Conservation (phyloP, 2,888 invertebrate genomes). For the Machimus rusticus region DNA sequence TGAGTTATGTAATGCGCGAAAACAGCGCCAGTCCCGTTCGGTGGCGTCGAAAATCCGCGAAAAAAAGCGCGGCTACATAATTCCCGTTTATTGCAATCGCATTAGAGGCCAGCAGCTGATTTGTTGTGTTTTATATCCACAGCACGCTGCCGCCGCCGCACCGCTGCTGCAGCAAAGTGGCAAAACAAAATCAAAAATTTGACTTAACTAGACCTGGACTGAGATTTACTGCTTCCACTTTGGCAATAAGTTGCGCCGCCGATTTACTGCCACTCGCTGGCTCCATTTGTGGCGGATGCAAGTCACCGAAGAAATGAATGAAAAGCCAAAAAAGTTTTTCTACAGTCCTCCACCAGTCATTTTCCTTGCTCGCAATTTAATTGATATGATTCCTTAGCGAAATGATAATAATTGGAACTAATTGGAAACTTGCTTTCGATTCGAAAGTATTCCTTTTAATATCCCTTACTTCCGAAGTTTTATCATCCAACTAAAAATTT, state of each 20-base stretch:
- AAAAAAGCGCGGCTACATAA: not conserved
- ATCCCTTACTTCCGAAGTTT: not conserved
- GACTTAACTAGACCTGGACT: slow-evolving; percentile 24
- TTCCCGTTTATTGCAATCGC: slow-evolving; percentile 7
- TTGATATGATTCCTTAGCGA: not conserved
- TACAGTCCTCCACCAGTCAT: not conserved
- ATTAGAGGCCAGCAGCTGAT: slow-evolving; percentile 1
- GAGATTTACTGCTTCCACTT: slow-evolving; percentile 28
- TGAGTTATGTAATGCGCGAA: slow-evolving; percentile 13
- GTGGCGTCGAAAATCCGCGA: not conserved
- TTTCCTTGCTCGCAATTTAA: not conserved
- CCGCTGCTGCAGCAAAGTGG: not conserved
- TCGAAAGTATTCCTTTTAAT: not conserved
- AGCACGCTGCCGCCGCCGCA: not conserved
- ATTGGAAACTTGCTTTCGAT: not conserved
- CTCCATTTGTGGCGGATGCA: not conserved
- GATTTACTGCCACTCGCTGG: not conserved
- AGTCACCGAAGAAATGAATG: slow-evolving; percentile 3
- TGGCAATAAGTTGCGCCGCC: slow-evolving; percentile 2
- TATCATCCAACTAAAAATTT: not conserved
- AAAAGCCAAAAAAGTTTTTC: not conserved
- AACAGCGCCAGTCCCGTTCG: not conserved
- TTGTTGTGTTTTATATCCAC: not conserved
- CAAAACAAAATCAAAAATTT: slow-evolving; percentile 28
- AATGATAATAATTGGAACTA: not conserved